Conservation (phyloP, 2,888 invertebrate genomes). For the Hemaris fuciformis region DNA sequence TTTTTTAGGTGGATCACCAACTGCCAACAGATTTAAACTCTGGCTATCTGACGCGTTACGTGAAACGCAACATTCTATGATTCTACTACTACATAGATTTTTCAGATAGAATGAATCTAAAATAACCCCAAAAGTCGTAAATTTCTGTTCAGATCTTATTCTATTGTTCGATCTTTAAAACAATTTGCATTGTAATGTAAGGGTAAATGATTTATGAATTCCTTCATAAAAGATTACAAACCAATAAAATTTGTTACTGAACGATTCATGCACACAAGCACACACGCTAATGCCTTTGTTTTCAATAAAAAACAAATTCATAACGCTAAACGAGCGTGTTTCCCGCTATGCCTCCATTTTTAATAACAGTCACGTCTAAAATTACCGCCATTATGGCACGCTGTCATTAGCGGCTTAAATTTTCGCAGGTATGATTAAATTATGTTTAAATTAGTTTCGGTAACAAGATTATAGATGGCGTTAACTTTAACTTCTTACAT, state of each 20-base stretch:
- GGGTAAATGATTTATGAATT: background rate
- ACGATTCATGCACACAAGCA: background rate
- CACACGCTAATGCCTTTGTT: background rate
- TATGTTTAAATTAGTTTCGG: slow-evolving; percentile 7
- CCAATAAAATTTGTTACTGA: background rate
- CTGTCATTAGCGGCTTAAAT: slow-evolving; percentile 13
- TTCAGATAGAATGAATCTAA: no score
- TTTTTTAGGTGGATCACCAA: no score
- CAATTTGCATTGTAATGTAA: background rate
- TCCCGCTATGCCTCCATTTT: slow-evolving; percentile 11
- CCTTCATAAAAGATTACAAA: background rate
- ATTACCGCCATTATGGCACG: slow-evolving; percentile 8
- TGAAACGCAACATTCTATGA: no score
- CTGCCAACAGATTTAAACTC: no score
- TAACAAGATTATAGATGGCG: background rate
- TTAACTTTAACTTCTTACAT: background rate
- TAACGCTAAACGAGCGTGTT: slow-evolving; percentile 1
- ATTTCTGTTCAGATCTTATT: no score
- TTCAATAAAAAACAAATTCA: background rate
- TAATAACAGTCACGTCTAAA: slow-evolving; percentile 17
- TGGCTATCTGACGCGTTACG: no score
- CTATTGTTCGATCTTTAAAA: background rate
- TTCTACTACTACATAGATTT: no score
- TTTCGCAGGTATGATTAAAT: slow-evolving; percentile 13
- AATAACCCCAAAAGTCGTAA: no score